These are phyloP conservation scores for Diabrotica balteata DNA, from an alignment of 2,888 invertebrate genomes.

Conservation along the genomic window DNA sequence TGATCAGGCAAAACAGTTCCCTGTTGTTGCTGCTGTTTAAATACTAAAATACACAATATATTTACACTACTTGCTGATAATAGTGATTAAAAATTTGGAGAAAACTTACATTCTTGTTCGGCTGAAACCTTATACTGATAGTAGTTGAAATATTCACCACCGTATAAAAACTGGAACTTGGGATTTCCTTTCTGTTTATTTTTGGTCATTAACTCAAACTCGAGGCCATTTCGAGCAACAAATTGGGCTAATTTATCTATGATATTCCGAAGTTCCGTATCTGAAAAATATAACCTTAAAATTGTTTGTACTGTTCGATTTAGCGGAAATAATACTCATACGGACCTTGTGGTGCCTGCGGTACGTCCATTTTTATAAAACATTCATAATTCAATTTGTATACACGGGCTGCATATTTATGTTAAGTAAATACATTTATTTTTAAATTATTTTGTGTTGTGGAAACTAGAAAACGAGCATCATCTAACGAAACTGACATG, in stretches of 20 bases:
- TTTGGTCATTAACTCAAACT: slow-evolving; percentile 98
- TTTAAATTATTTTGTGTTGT: no score
- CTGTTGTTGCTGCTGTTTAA: slow-evolving; percentile 70
- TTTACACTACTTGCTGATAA: no score
- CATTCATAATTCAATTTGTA: slow-evolving; percentile 18
- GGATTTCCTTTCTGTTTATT: slow-evolving; percentile 98
- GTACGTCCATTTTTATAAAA: slow-evolving; percentile 59
- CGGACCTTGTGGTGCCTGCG: slow-evolving; percentile 70
- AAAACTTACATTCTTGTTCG: slow-evolving; percentile 89
- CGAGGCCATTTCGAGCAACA: slow-evolving; percentile 99
- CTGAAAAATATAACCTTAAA: slow-evolving; percentile 58
- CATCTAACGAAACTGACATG: no score
- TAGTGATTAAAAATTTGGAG: no score
- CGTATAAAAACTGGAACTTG: slow-evolving; percentile 96
- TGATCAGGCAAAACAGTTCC: slow-evolving; percentile 57
- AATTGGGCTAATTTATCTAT: slow-evolving; percentile 99
- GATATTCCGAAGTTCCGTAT: slow-evolving; percentile 94
- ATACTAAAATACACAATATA: slow-evolving; percentile 62
- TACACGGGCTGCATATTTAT: no score
- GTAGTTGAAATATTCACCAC: slow-evolving; percentile 94
- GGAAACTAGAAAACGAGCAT: no score
- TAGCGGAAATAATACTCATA: slow-evolving; percentile 22
- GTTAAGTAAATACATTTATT: no score
- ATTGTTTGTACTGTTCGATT: background rate
- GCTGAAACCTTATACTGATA: slow-evolving; percentile 96